A percentile compares a stretch with the other conserved stretches of the same genome.
Conservation (phyloP, 2,113 vertebrate species). For the Clupea harengus region DNA sequence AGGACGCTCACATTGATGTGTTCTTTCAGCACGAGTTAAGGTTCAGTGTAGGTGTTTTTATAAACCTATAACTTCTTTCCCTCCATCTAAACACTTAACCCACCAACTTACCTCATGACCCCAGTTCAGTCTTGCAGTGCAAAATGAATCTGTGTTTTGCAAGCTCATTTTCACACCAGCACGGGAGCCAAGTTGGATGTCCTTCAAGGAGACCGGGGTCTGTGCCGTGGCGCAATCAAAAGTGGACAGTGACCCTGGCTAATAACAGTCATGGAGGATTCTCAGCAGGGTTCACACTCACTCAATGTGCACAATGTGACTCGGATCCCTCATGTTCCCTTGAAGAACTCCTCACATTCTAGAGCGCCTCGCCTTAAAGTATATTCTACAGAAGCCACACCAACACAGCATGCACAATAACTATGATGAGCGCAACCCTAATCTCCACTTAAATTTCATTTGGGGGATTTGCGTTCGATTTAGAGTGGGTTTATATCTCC, state of each 20-base stretch:
- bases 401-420: not conserved
- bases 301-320: not conserved
- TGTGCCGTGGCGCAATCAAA: not conserved
- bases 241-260: not conserved
- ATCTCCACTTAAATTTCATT: slow-evolving; percentile 9
- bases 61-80: not conserved
- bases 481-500: not conserved
- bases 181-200: not conserved
- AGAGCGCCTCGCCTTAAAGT: not conserved
- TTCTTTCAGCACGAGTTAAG: too few species aligned
- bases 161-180: not conserved
- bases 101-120: not conserved
- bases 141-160: not conserved
- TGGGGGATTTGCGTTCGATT: not conserved
- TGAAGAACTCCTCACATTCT: not conserved
- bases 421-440: not conserved
- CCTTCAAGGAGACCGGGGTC: not conserved
- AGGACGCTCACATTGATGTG: not conserved
- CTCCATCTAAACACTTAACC: not conserved
- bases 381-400: not conserved
- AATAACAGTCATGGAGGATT: not conserved
- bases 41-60: not conserved
- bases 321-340: not conserved
- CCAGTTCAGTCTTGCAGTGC: not conserved
- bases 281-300: not conserved